These are phyloP conservation scores for Xylota sylvarum DNA, from an alignment of 2,888 invertebrate species.

Conservation along the genomic window DNA sequence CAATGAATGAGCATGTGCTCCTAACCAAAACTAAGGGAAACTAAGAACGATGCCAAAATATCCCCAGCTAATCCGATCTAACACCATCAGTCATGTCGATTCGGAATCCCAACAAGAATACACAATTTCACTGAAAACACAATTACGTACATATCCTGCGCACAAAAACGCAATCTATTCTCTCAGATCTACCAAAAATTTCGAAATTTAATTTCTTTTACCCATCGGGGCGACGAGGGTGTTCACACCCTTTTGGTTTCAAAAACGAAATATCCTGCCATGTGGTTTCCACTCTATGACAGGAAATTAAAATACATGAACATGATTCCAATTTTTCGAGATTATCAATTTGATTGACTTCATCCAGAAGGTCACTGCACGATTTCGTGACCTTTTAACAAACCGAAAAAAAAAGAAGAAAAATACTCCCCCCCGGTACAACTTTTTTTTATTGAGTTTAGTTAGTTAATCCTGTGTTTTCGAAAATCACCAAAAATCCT, in stretches of 20 bases:
- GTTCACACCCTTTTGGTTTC: constrained; percentile 14
- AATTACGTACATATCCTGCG: neutral
- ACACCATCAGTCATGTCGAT: neutral
- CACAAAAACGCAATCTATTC: constrained; percentile 40
- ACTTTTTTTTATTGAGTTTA: constrained; percentile 35
- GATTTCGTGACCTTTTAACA: constrained; percentile 20
- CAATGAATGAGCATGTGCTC: no score
- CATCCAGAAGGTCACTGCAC: constrained; percentile 29
- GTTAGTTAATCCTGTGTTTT: constrained; percentile 16
- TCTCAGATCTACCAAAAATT: constrained; percentile 7
- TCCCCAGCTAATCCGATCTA: neutral
- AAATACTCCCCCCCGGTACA: neutral
- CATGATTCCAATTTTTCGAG: constrained; percentile 49
- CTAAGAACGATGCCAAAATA: neutral
- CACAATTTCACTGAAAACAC: neutral
- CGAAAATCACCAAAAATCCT: neutral
- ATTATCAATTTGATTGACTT: constrained; percentile 57
- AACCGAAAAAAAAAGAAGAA: neutral
- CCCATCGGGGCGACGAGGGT: neutral
- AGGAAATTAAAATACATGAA: constrained; percentile 68
- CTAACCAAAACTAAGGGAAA: no score
- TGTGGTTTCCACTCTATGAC: constrained; percentile 48
- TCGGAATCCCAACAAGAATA: neutral
- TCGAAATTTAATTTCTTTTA: constrained; percentile 38
- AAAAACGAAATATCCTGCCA: constrained; percentile 43